phyloP scores from a whole-genome alignment of 2,888 invertebrate species.

The Eupithecia inturbata region DNA sequence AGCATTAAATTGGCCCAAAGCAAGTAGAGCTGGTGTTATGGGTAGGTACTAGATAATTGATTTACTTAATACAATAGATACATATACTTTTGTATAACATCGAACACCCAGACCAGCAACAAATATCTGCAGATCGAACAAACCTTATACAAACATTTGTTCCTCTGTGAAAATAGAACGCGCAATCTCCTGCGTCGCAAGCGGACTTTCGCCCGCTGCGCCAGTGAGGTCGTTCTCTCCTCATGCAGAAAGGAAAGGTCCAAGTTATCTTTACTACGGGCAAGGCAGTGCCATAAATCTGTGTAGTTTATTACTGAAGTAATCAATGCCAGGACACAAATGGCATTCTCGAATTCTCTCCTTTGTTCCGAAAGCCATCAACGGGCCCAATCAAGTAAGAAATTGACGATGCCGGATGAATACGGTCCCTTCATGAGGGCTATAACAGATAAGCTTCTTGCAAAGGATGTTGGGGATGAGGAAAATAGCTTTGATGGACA shows the following conservation, averaged over 20 bases:
- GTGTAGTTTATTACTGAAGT: conserved; percentile 25
- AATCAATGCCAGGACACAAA: conserved; percentile 30
- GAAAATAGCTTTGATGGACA: not conserved
- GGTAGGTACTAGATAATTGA: too few relatives aligned
- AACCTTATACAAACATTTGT: not conserved
- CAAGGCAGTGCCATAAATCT: conserved; percentile 16
- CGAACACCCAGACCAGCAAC: too few relatives aligned
- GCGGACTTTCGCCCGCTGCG: not conserved
- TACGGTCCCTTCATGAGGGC: conserved; percentile 61
- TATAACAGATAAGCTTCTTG: conserved; percentile 71
- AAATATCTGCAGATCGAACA: not conserved
- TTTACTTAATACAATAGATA: too few relatives aligned
- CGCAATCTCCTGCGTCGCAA: not conserved
- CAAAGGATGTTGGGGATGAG: conserved; percentile 32
- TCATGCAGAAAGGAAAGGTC: not conserved
- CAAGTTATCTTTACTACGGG: conserved; percentile 11
- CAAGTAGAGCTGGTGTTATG: not conserved
- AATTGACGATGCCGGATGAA: conserved; percentile 75
- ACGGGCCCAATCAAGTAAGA: conserved; percentile 79
- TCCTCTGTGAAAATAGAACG: not conserved
- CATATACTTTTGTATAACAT: too few relatives aligned
- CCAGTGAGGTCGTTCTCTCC: not conserved
- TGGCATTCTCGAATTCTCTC: conserved; percentile 50
- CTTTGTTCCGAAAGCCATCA: conserved; percentile 80
- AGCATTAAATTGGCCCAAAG: not conserved